Evolutionary conservation across 2,113 vertebrate genomes (phyloP).

Genomic region (Hystrix brachyura): DNA sequence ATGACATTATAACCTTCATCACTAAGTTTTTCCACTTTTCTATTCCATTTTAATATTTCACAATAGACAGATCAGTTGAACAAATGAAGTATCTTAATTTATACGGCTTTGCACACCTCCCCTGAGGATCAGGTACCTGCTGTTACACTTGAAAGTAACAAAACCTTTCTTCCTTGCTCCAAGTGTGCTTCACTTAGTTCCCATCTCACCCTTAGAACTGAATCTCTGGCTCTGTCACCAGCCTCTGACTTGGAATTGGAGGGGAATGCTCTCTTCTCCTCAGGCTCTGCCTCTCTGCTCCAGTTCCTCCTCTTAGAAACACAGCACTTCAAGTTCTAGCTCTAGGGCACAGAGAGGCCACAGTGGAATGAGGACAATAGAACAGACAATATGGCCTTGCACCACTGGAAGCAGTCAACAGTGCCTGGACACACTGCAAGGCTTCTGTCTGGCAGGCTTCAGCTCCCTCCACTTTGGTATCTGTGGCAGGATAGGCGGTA

Average conservation of each 20-base stretch:
- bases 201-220: neutral
- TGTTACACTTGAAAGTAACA: neutral
- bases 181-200: neutral
- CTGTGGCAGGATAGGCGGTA: neutral
- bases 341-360: neutral
- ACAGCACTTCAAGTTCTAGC: neutral
- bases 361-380: neutral
- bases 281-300: neutral
- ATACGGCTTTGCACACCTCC: neutral
- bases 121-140: neutral
- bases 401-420: neutral
- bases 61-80: neutral
- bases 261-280: neutral
- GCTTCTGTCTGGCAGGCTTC: neutral
- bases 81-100: neutral
- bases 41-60: neutral
- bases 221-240: neutral
- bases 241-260: neutral
- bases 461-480: neutral
- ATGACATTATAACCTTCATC: neutral
- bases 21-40: neutral
- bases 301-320: neutral
- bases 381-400: neutral
- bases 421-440: neutral
- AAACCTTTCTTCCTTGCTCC: neutral